These are phyloP conservation scores for Adineta ricciae DNA, from an alignment of 2,888 invertebrate genomes.

Conservation along the genomic window DNA sequence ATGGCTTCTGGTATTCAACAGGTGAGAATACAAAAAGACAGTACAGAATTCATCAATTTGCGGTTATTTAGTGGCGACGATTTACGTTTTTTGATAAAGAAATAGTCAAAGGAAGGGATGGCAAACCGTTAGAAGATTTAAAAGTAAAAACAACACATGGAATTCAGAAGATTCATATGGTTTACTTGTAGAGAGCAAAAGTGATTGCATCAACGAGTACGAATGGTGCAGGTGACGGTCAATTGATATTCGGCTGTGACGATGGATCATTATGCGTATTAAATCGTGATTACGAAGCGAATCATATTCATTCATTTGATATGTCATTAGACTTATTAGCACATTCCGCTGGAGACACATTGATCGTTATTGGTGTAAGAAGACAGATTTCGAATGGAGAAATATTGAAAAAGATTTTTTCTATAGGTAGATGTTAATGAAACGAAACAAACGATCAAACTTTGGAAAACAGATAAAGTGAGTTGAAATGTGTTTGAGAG, in stretches of 20 bases:
- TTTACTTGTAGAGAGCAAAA: background rate
- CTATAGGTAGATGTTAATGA: background rate
- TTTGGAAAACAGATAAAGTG: slow-evolving; percentile 8
- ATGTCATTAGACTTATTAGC: background rate
- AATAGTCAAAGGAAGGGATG: background rate
- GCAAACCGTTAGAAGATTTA: background rate
- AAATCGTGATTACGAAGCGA: background rate
- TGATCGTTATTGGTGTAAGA: background rate
- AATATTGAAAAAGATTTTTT: background rate
- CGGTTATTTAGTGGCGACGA: slow-evolving; percentile 3
- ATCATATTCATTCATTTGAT: background rate
- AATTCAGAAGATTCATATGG: background rate
- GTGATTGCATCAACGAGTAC: slow-evolving; percentile 10
- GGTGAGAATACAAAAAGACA: background rate
- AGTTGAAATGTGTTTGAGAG: too few species aligned
- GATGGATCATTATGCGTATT: slow-evolving; percentile 9
- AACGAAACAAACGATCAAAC: background rate
- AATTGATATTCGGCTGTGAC: background rate
- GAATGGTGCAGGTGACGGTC: slow-evolving; percentile 16
- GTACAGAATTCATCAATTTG: background rate
- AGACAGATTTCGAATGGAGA: background rate
- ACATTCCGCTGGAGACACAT: background rate
- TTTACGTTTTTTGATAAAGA: slow-evolving; percentile 16
- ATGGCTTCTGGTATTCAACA: background rate
- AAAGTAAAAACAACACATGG: background rate